Conservation (phyloP, 2,113 vertebrate genomes). For the Toxotes jaculatrix region DNA sequence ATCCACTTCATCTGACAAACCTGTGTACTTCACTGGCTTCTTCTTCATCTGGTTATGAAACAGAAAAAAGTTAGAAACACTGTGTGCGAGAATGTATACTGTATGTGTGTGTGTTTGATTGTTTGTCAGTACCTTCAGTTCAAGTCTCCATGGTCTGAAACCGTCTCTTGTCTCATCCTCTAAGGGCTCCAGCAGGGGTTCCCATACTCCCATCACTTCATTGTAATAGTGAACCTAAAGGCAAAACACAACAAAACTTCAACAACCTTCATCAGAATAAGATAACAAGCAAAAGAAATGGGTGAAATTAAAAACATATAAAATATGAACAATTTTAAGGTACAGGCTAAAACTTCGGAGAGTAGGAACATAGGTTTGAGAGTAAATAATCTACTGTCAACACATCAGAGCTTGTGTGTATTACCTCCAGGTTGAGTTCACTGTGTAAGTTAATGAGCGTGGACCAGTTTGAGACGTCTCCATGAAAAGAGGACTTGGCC, state of each 20-base stretch:
- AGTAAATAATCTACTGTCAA: background rate
- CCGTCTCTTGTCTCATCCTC: constrained; percentile 91
- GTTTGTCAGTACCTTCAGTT: constrained; percentile 86
- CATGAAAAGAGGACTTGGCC: constrained; percentile 92
- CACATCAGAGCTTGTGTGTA: background rate
- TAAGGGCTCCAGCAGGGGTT: constrained; percentile 95
- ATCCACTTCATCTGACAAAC: constrained; percentile 89
- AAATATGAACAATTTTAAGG: background rate
- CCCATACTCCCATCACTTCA: constrained; percentile 97
- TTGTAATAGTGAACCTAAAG: constrained; percentile 95
- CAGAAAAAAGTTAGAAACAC: constrained; percentile 2
- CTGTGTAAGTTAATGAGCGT: constrained; percentile 93
- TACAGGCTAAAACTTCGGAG: background rate
- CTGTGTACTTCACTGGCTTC: constrained; percentile 84
- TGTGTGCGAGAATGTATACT: background rate
- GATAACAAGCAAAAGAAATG: background rate
- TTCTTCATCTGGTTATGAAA: constrained; percentile 92
- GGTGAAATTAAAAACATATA: background rate
- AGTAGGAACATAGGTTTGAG: background rate
- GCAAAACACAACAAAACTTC: constrained; percentile 21
- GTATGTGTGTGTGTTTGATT: background rate
- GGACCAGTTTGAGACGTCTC: constrained; percentile 93
- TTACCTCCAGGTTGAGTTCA: constrained; percentile 91
- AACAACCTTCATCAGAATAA: no score
- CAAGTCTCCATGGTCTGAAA: constrained; percentile 93